These are phyloP conservation scores for Anthoptus insignis DNA, from an alignment of 2,888 invertebrate species.

Conservation along the genomic window DNA sequence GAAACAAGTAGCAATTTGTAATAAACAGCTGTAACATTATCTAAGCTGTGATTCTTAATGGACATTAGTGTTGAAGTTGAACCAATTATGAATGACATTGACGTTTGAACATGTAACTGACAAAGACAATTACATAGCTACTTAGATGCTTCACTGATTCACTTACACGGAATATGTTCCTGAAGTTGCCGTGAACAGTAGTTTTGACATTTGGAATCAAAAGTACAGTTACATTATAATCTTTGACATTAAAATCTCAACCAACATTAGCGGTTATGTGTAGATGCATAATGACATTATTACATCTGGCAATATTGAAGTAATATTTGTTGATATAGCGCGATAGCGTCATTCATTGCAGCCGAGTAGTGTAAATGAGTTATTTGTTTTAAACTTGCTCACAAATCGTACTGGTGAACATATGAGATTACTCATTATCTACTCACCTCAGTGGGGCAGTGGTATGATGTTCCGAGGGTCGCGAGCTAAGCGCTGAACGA, in stretches of 20 bases:
- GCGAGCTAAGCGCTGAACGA: slow-evolving; percentile 37
- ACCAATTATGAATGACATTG: background rate
- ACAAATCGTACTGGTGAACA: background rate
- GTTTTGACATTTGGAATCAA: slow-evolving; percentile 19
- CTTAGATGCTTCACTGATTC: too few relatives aligned
- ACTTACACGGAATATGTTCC: slow-evolving; percentile 9
- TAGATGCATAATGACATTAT: slow-evolving; percentile 15
- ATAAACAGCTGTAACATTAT: background rate
- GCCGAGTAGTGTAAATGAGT: slow-evolving; percentile 18
- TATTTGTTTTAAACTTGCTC: slow-evolving; percentile 13
- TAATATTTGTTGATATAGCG: slow-evolving; percentile 36
- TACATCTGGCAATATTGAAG: slow-evolving; percentile 29
- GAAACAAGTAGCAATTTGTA: background rate
- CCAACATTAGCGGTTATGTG: background rate
- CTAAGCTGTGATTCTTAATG: background rate
- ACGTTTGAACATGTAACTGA: background rate
- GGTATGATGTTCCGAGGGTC: slow-evolving; percentile 23
- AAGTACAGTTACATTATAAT: slow-evolving; percentile 15
- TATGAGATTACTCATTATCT: background rate
- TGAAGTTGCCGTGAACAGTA: slow-evolving; percentile 18
- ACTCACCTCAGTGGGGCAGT: slow-evolving; percentile 45
- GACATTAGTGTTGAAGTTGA: background rate
- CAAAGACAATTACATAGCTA: background rate
- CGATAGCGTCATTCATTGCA: slow-evolving; percentile 36
- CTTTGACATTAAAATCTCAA: slow-evolving; percentile 5